Evolutionary conservation across 2,113 vertebrate genomes (phyloP).

Genomic region (Nerophis lumbriciformis): DNA sequence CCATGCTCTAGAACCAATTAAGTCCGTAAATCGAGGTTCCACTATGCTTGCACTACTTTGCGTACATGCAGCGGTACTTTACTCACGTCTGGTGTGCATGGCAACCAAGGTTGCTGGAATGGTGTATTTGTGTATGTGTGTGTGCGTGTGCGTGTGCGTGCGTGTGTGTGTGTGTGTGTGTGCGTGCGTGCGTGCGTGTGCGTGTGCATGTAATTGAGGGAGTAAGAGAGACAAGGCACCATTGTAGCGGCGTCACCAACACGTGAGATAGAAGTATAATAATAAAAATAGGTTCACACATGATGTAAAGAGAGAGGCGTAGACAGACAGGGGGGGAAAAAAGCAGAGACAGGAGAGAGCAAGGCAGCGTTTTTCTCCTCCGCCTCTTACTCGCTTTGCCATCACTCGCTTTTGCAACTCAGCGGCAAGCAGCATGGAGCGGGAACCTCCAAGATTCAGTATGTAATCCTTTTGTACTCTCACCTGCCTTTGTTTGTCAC

Average conservation of each 20-base stretch:
- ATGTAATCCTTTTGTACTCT: slow-evolving; percentile 35
- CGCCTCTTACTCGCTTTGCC: slow-evolving; percentile 37
- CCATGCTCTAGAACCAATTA: too few relatives aligned
- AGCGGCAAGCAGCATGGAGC: slow-evolving; percentile 46
- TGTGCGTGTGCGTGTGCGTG: too few relatives aligned
- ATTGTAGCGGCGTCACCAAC: slow-evolving; percentile 13
- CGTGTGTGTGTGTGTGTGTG: background rate
- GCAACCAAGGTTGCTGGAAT: slow-evolving; percentile 27
- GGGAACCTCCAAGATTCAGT: slow-evolving; percentile 66
- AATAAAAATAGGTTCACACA: slow-evolving; percentile 32
- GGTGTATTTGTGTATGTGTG: background rate
- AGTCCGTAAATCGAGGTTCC: too few relatives aligned
- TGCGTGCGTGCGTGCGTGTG: background rate
- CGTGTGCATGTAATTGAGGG: background rate
- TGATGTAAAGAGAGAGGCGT: slow-evolving; percentile 22
- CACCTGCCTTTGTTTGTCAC: background rate
- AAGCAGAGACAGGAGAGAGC: slow-evolving; percentile 2
- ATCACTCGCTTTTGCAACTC: slow-evolving; percentile 53
- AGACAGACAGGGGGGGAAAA: slow-evolving; percentile 8
- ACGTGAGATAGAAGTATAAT: slow-evolving; percentile 3
- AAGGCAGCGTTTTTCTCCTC: slow-evolving; percentile 8
- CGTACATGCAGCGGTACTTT: background rate
- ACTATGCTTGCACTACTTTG: background rate
- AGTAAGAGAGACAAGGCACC: background rate
- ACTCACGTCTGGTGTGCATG: slow-evolving; percentile 31